Evolutionary conservation across 2,797 vertebrate genomes (phyloP).

Genomic region (Clarias laeviceps): DNA sequence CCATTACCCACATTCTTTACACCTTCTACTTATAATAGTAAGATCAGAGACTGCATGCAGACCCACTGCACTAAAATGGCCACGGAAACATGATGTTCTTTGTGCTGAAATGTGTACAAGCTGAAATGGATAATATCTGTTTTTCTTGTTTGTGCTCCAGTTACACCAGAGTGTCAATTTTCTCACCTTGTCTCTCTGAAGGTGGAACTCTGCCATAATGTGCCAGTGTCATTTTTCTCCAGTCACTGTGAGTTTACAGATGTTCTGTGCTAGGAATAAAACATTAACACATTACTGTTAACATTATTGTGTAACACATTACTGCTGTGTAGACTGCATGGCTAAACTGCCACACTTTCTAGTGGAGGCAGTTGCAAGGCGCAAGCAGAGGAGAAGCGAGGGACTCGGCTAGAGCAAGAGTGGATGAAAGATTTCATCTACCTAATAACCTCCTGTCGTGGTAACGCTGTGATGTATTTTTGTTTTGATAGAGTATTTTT

Average conservation of each 20-base stretch:
- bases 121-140: not conserved
- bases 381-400: conserved; percentile 1
- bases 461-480: conserved; percentile 20
- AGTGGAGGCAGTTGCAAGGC: conserved; percentile 31
- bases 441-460: conserved; percentile 12
- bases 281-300: conserved; percentile 42
- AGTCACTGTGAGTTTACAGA: conserved; percentile 65
- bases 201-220: conserved; percentile 65
- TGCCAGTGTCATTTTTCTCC: conserved; percentile 70
- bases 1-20: not conserved
- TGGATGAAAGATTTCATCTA: conserved; percentile 1
- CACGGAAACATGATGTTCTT: not conserved
- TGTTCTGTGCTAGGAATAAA: conserved; percentile 55
- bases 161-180: conserved; percentile 18
- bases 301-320: conserved; percentile 5
- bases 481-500: conserved; percentile 19
- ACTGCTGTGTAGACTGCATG: conserved; percentile 23
- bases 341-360: conserved; percentile 37
- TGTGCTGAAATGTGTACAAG: not conserved
- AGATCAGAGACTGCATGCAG: not conserved
- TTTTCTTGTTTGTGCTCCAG: not conserved
- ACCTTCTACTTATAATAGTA: not conserved
- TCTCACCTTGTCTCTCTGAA: conserved; percentile 33
- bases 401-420: not conserved
- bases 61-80: not conserved